Evolutionary conservation across 2,113 vertebrate genomes (phyloP), one percentile per base, ranked within the genome.

Genomic region (Pitta sordida): DNA sequence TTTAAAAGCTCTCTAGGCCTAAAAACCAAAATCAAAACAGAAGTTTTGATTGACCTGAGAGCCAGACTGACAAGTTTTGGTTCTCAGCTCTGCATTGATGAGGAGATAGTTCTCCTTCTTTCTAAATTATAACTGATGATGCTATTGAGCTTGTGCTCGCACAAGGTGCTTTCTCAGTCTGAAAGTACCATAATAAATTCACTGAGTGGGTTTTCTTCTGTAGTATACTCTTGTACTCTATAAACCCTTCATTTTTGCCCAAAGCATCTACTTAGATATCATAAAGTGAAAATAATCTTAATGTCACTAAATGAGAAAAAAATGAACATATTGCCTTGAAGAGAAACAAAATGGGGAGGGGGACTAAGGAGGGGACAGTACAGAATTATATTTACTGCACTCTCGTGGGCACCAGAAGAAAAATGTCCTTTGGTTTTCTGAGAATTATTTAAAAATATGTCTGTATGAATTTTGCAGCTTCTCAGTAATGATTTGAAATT

Each of bases 271-370:
- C 62, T 91, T 78, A 34, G 65, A 44, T 89, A 67, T 11, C 55
- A 64, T 77, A 62, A 73, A 94, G 34, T 65, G 53, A 73, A 90
- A 89, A 81, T 83, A 89, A 69, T 77, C 41, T 69, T 93, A 85
- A 67, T 92, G 74, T 68, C 67, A 48, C 53, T 76, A 85, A 91
- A 80, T 74, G 81, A 87, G 81, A 56, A 84, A 88, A 52, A 60
- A 68, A 71, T n/a, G 20, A 84, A 68, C 18, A 14, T 34, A 62
- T 6, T 79, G 41, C 46, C 75, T 91, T 76, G 58, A 32, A 85
- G 65, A 87, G 74, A 81, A 94, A 65, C 52, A 51, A 64, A 71
- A 77, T 20, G 30, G 22, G 76, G 37, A 86, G 39, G 37, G 56
- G 30, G 11, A 27, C 10, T 48, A 52, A 43, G 29, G 41, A 79